Conservation (phyloP, 2,113 vertebrate species). For the Phodopus roborovskii region DNA sequence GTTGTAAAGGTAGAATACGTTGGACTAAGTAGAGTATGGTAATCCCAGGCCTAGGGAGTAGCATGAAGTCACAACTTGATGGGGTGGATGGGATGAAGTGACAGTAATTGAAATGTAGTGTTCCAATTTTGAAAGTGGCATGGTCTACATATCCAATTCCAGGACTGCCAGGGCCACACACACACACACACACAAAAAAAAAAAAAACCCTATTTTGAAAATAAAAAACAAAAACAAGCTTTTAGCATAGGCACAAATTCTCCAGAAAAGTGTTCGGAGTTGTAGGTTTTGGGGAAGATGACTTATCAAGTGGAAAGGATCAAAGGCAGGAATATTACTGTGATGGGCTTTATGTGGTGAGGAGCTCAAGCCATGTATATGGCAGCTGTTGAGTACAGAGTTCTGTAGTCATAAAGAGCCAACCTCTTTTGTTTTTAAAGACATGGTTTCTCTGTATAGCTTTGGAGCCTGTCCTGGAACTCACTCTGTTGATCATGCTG, state of each 20-base stretch:
- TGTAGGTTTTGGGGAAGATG: background rate
- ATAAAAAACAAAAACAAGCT: background rate
- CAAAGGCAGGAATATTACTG: background rate
- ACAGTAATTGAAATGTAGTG: background rate
- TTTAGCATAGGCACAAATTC: constrained; percentile 21
- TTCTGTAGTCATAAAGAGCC: background rate
- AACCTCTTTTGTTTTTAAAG: too few species aligned
- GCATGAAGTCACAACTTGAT: background rate
- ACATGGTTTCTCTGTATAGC: too few species aligned
- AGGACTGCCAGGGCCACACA: background rate
- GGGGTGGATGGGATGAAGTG: background rate
- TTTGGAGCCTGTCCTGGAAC: too few species aligned
- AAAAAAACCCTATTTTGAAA: background rate
- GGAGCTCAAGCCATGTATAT: background rate
- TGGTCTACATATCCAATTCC: background rate
- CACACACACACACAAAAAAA: too few species aligned
- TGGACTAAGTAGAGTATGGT: constrained; percentile 3
- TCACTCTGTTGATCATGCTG: too few species aligned
- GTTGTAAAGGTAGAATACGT: constrained; percentile 34
- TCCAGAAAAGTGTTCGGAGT: constrained; percentile 39
- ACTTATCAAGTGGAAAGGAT: background rate
- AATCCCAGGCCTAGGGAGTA: background rate
- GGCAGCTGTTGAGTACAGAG: background rate
- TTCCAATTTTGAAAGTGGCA: background rate
- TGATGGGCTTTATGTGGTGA: background rate